These are phyloP conservation scores for Ectropis grisescens DNA, from an alignment of 1,140 invertebrate genomes.

Conservation along the genomic window DNA sequence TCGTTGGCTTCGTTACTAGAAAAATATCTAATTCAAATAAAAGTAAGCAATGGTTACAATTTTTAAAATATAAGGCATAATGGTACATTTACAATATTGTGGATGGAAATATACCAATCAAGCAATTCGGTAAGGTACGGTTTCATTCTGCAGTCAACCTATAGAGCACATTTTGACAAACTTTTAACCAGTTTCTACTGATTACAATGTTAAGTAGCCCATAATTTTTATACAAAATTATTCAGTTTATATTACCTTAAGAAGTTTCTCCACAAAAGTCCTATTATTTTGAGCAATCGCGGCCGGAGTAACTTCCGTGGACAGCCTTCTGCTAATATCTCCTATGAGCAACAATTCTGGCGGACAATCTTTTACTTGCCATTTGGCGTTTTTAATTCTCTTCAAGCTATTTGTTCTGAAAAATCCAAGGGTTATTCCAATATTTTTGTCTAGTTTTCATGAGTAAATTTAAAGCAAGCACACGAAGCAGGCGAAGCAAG, in stretches of 20 bases:
- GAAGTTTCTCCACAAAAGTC: constrained; percentile 97
- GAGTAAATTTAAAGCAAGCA: neutral
- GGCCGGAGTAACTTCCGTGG: constrained; percentile 79
- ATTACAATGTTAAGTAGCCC: no score
- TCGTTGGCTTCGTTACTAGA: no score
- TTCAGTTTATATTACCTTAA: constrained; percentile 93
- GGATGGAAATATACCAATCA: no score
- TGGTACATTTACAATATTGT: no score
- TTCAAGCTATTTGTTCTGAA: constrained; percentile 73
- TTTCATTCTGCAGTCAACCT: no score
- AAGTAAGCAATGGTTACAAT: no score
- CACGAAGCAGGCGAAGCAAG: constrained; percentile 2
- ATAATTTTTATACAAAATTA: no score
- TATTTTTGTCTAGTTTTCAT: neutral
- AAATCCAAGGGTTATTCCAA: constrained; percentile 11
- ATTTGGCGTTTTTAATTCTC: constrained; percentile 73
- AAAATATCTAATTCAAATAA: no score
- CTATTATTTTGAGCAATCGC: constrained; percentile 98
- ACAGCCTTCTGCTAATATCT: constrained; percentile 54
- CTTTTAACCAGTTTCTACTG: no score
- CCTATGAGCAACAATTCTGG: constrained; percentile 61
- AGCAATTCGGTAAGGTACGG: no score
- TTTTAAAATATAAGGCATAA: no score
- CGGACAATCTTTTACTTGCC: constrained; percentile 72
- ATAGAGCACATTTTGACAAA: no score